These are phyloP conservation scores for Condylura cristata DNA, from an alignment of 2,113 vertebrate species.

Conservation along the genomic window DNA sequence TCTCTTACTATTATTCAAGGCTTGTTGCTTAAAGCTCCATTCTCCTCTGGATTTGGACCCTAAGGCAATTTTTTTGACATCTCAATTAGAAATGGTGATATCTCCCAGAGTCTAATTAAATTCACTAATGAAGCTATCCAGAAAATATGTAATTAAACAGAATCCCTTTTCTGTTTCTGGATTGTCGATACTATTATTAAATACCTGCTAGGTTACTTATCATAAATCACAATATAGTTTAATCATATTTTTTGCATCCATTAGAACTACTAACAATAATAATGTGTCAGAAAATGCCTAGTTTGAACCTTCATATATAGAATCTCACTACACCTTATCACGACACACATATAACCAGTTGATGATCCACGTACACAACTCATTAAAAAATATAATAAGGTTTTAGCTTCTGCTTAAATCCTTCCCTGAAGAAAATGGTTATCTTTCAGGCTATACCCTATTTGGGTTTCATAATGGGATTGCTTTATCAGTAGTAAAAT, in stretches of 20 bases:
- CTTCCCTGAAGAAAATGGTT: background rate
- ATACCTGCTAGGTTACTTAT: background rate
- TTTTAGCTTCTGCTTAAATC: background rate
- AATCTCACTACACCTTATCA: background rate
- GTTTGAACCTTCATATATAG: background rate
- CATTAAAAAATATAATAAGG: background rate
- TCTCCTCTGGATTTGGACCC: background rate
- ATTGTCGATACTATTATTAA: background rate
- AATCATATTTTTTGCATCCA: background rate
- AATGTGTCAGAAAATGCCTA: background rate
- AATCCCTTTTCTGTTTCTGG: background rate
- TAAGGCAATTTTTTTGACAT: background rate
- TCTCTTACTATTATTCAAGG: background rate
- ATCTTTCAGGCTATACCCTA: background rate
- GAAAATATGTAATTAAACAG: background rate
- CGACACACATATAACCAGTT: background rate
- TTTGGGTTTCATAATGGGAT: background rate
- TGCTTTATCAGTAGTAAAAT: background rate
- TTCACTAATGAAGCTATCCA: conserved; percentile 20
- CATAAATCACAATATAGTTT: background rate
- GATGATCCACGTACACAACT: background rate
- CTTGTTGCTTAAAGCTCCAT: background rate
- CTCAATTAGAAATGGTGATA: background rate
- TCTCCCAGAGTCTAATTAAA: conserved; percentile 34
- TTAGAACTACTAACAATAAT: background rate